A percentile compares a stretch with the other conserved stretches of the same genome.
Conservation (phyloP, 2,797 vertebrate genomes). For the Parotocinclus haroldoi region DNA sequence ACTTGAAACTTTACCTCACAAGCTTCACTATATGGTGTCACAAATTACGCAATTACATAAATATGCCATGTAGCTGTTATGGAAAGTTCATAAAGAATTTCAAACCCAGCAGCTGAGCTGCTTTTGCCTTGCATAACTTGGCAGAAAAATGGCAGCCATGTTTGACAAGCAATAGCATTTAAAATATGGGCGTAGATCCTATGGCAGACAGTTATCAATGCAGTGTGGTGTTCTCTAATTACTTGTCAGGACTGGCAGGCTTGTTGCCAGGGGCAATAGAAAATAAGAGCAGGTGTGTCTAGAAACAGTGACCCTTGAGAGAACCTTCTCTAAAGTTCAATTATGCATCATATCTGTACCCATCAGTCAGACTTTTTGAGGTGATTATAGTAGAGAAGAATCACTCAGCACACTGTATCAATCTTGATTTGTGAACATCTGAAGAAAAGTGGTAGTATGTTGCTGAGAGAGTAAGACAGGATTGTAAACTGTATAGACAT, state of each 20-base stretch:
- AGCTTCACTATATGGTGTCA: too few species aligned
- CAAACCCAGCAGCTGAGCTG: not conserved
- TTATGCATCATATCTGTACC: constrained; percentile 34
- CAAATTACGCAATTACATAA: not conserved
- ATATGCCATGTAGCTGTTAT: not conserved
- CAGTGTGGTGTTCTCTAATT: constrained; percentile 32
- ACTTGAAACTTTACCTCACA: too few species aligned
- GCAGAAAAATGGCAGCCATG: constrained; percentile 16
- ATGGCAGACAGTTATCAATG: constrained; percentile 30
- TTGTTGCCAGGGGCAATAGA: constrained; percentile 55
- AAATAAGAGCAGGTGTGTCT: constrained; percentile 62
- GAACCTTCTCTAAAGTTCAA: constrained; percentile 41
- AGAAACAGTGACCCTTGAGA: constrained; percentile 52
- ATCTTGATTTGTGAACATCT: not conserved
- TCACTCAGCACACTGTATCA: not conserved
- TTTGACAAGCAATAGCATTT: constrained; percentile 32
- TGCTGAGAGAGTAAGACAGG: too few species aligned
- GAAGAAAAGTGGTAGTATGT: too few species aligned
- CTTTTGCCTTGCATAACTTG: constrained; percentile 20
- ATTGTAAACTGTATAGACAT: too few species aligned
- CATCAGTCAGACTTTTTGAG: constrained; percentile 24
- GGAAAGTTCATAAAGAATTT: not conserved
- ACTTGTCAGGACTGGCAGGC: constrained; percentile 62
- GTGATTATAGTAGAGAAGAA: too few species aligned
- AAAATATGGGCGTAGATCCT: constrained; percentile 25